A percentile compares a stretch with the other conserved stretches of the same genome.
Evolutionary conservation across 2,113 vertebrate genomes (phyloP).

Genomic region (Empidonax traillii): DNA sequence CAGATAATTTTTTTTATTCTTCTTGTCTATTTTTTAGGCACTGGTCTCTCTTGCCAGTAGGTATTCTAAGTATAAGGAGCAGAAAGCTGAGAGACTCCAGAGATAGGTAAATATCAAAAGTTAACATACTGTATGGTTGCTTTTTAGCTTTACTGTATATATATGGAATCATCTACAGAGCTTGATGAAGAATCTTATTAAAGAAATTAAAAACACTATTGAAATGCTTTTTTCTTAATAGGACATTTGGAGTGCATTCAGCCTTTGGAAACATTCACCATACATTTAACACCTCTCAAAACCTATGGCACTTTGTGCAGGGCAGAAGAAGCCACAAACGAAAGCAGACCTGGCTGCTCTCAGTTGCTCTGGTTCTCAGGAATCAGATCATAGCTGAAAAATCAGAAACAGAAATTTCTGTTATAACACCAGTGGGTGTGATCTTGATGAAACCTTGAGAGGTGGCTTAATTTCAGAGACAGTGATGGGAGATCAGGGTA

Average conservation of each 20-base stretch:
- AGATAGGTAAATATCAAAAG: background rate
- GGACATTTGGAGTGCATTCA: background rate
- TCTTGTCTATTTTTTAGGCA: background rate
- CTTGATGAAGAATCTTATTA: background rate
- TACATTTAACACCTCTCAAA: background rate
- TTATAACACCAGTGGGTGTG: background rate
- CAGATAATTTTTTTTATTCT: background rate
- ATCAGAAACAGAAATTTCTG: background rate
- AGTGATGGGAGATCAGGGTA: background rate
- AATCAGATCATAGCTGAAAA: constrained; percentile 12
- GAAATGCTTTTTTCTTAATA: background rate
- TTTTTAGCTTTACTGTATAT: background rate
- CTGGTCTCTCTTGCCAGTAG: background rate
- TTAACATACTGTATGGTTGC: background rate
- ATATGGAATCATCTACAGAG: background rate
- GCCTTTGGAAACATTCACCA: background rate
- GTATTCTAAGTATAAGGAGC: background rate
- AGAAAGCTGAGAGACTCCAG: background rate
- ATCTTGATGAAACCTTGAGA: background rate
- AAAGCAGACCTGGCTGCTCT: background rate
- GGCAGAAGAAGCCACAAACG: background rate
- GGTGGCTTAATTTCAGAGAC: background rate
- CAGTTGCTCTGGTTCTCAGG: background rate
- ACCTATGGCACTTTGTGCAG: background rate
- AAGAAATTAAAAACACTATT: background rate